phyloP scores from a whole-genome alignment of 2,113 vertebrate genomes.

The Alouatta palliata region DNA sequence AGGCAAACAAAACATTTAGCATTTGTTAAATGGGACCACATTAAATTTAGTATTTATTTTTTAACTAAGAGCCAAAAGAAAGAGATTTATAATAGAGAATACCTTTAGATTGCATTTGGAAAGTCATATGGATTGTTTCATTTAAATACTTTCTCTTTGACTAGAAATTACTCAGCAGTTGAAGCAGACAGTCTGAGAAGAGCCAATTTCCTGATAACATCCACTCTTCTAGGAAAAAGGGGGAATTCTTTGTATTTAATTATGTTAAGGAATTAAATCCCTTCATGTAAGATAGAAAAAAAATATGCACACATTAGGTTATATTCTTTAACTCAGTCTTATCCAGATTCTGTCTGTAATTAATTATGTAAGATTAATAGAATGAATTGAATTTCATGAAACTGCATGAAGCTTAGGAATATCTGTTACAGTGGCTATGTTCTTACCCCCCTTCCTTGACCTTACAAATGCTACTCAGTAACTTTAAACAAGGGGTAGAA shows the following conservation, averaged over 20 bases:
- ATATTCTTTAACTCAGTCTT: conserved; percentile 41
- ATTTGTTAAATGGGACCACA: conserved; percentile 8
- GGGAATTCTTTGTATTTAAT: conserved; percentile 57
- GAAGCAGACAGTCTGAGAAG: conserved; percentile 20
- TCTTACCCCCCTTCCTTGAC: conserved; percentile 20
- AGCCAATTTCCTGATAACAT: conserved; percentile 65
- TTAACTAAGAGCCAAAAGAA: conserved; percentile 8
- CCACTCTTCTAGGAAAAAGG: conserved; percentile 54
- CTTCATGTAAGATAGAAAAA: conserved; percentile 18
- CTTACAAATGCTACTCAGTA: conserved; percentile 40
- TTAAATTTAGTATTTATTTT: conserved; percentile 33
- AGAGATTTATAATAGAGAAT: conserved; percentile 21
- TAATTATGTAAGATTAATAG: conserved; percentile 51
- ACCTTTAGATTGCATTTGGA: conserved; percentile 21
- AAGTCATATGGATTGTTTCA: background rate
- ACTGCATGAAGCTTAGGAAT: conserved; percentile 14
- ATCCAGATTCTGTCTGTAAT: conserved; percentile 22
- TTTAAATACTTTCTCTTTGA: conserved; percentile 49
- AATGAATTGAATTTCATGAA: conserved; percentile 40
- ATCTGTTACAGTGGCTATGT: background rate
- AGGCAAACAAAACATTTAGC: background rate
- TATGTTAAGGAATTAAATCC: conserved; percentile 54
- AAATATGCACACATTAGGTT: background rate
- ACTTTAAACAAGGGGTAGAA: conserved; percentile 56
- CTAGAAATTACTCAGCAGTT: conserved; percentile 49